Conservation (phyloP, 2,888 invertebrate genomes). For the Drosophila meridiana region DNA sequence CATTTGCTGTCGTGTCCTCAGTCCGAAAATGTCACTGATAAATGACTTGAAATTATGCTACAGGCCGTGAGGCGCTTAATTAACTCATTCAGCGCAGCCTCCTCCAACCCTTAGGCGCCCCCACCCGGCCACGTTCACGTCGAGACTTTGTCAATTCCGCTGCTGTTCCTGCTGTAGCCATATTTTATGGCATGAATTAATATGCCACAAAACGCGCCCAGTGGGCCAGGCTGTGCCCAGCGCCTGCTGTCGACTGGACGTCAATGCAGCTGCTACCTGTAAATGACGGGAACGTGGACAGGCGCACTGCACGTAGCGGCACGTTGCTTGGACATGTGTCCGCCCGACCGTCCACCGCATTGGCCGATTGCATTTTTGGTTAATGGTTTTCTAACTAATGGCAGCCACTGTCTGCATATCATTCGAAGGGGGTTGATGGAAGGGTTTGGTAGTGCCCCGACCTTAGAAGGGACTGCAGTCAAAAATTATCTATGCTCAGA, state of each 20-base stretch:
- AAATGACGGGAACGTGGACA: conserved; percentile 58
- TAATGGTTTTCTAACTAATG: conserved; percentile 72
- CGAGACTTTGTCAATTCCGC: conserved; percentile 53
- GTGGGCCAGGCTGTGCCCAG: conserved; percentile 19
- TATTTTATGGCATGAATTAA: conserved; percentile 78
- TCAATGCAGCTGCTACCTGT: conserved; percentile 77
- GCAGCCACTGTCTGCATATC: conserved; percentile 52
- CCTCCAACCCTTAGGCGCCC: neutral
- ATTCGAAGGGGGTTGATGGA: conserved; percentile 1
- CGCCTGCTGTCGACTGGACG: conserved; percentile 23
- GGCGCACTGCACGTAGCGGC: conserved; percentile 5
- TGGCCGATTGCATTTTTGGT: conserved; percentile 65
- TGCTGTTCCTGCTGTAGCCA: conserved; percentile 37
- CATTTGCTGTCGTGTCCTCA: conserved; percentile 58
- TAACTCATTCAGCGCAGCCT: conserved; percentile 79
- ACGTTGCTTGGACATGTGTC: conserved; percentile 47
- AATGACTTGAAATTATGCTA: conserved; percentile 84
- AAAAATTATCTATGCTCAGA: conserved; percentile 55
- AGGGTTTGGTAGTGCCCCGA: neutral
- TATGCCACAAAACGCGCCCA: conserved; percentile 44
- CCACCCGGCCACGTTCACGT: conserved; percentile 13
- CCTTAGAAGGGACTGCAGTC: conserved; percentile 30
- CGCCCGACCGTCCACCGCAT: conserved; percentile 4
- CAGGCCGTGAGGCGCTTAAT: conserved; percentile 82
- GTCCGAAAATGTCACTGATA: conserved; percentile 81